phyloP scores from a whole-genome alignment of 2,113 vertebrate genomes.

The Cochlearius cochlearius region DNA sequence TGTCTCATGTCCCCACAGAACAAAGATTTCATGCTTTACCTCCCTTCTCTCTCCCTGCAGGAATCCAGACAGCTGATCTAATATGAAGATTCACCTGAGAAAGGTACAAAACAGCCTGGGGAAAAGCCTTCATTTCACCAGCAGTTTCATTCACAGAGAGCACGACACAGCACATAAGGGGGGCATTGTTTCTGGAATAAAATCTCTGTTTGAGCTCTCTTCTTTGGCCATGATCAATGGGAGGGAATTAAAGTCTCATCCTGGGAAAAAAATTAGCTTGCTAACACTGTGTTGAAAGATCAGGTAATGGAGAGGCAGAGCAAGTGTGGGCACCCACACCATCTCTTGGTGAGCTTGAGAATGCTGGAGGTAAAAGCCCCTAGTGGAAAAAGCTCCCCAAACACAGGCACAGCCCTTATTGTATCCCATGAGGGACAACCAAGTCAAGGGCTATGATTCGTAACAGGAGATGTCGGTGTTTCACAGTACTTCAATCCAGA shows the following conservation, averaged over 20 bases:
- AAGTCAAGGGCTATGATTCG: not conserved
- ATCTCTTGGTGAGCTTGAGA: not conserved
- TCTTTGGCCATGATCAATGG: slow-evolving; percentile 56
- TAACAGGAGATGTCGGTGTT: not conserved
- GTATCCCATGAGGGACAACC: not conserved
- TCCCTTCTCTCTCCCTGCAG: not conserved
- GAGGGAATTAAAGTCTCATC: slow-evolving; percentile 57
- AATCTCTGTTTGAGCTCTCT: slow-evolving; percentile 63
- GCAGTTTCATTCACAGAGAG: slow-evolving; percentile 46
- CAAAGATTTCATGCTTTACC: not conserved
- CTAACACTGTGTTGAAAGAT: slow-evolving; percentile 64
- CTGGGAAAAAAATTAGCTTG: slow-evolving; percentile 39
- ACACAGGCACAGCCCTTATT: not conserved
- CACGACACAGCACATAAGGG: slow-evolving; percentile 23
- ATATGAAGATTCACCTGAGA: slow-evolving; percentile 51
- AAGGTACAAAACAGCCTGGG: not conserved
- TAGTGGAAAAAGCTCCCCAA: not conserved
- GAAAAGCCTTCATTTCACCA: slow-evolving; percentile 63
- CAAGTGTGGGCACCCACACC: not conserved
- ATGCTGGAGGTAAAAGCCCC: not conserved
- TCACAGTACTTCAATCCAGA: not conserved
- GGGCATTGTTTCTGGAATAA: slow-evolving; percentile 62
- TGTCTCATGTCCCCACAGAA: not conserved
- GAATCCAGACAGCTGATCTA: slow-evolving; percentile 14
- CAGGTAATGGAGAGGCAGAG: slow-evolving; percentile 31